phyloP scores from a whole-genome alignment of 2,797 vertebrate species.

The Poecilia picta region DNA sequence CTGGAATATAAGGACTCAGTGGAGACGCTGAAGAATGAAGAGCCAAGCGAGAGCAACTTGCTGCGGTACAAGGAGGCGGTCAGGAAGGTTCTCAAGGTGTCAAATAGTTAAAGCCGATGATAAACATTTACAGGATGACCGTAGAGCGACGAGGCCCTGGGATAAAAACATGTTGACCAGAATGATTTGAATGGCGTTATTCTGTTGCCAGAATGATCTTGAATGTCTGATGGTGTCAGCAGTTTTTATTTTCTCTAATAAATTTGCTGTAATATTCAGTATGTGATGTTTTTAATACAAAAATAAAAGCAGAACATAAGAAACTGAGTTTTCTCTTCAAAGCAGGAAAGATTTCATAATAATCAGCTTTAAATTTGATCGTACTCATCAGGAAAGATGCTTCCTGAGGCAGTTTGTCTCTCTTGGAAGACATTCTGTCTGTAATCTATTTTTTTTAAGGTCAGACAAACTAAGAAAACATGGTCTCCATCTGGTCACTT shows the following conservation, averaged over 20 bases:
- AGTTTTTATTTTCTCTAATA: slow-evolving; percentile 50
- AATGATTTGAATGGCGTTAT: background rate
- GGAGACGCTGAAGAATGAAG: slow-evolving; percentile 87
- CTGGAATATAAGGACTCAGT: slow-evolving; percentile 86
- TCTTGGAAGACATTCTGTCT: slow-evolving; percentile 48
- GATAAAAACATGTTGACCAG: background rate
- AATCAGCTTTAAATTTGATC: slow-evolving; percentile 13
- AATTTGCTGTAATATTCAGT: slow-evolving; percentile 17
- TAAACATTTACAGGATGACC: slow-evolving; percentile 17
- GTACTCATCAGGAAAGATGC: slow-evolving; percentile 44
- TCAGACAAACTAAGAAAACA: slow-evolving; percentile 51
- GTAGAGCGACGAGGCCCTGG: slow-evolving; percentile 6
- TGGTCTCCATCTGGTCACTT: background rate
- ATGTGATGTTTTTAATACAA: slow-evolving; percentile 23
- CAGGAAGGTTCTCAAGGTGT: slow-evolving; percentile 84
- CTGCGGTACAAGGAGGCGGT: slow-evolving; percentile 90
- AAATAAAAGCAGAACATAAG: slow-evolving; percentile 43
- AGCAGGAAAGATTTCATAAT: slow-evolving; percentile 17
- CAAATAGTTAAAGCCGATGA: slow-evolving; percentile 8
- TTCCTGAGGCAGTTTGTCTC: slow-evolving; percentile 61
- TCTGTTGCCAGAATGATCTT: background rate
- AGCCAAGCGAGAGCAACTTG: slow-evolving; percentile 83
- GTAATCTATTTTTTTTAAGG: slow-evolving; percentile 43
- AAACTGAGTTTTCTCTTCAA: background rate
- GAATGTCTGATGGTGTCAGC: slow-evolving; percentile 16